Conservation (phyloP, 1,140 invertebrate species). For the Drosophila santomea region DNA sequence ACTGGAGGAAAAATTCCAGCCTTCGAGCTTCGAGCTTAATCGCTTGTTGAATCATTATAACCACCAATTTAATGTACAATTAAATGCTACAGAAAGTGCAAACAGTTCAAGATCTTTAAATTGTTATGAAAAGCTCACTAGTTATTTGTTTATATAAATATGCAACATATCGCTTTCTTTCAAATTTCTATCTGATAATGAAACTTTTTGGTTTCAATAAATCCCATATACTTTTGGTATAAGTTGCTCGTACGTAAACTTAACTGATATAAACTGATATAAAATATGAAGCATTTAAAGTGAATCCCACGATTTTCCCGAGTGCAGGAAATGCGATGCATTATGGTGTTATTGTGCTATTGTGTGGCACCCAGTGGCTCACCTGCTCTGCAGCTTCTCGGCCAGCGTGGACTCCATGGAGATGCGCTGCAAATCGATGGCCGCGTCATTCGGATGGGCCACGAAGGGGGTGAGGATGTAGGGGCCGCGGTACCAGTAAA, state of each 20-base stretch:
- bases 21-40: background rate
- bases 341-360: background rate
- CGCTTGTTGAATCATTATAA: background rate
- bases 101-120: too few species aligned
- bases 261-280: too few species aligned
- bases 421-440: slow-evolving; percentile 81
- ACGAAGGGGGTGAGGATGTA: slow-evolving; percentile 82
- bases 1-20: slow-evolving; percentile 4
- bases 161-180: too few species aligned
- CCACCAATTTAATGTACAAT: too few species aligned
- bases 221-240: too few species aligned
- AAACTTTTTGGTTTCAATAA: too few species aligned
- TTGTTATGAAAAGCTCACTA: too few species aligned
- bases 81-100: too few species aligned
- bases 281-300: too few species aligned
- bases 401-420: slow-evolving; percentile 82
- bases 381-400: slow-evolving; percentile 80
- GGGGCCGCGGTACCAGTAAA: slow-evolving; percentile 92
- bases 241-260: too few species aligned
- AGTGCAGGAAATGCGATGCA: background rate
- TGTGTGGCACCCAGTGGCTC: slow-evolving; percentile 17
- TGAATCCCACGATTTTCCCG: background rate
- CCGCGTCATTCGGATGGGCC: slow-evolving; percentile 85
- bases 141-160: too few species aligned
- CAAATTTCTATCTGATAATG: too few species aligned